Evolutionary conservation across 2,888 invertebrate genomes (phyloP).

Genomic region (Pimpla rufipes): DNA sequence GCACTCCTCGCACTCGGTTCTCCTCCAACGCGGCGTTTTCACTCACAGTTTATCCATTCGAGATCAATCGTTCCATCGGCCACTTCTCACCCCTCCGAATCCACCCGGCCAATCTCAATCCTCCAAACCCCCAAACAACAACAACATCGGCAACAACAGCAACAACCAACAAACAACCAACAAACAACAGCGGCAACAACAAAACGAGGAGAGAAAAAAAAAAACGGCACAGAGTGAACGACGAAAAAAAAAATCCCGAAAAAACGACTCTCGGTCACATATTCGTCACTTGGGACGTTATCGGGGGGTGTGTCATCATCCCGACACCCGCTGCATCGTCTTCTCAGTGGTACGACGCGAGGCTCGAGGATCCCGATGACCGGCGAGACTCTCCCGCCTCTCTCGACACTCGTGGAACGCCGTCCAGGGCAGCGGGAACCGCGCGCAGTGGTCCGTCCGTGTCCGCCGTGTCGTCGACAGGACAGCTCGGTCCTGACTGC

Average conservation of each 20-base stretch:
- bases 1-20: slow-evolving; percentile 50
- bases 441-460: slow-evolving; percentile 6
- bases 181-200: no score
- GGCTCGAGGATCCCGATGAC: not conserved
- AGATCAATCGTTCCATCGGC: slow-evolving; percentile 21
- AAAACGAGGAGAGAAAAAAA: no score
- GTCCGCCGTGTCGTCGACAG: slow-evolving; percentile 71
- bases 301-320: no score
- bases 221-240: slow-evolving; percentile 37
- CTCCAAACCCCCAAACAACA: no score
- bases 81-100: slow-evolving; percentile 14
- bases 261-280: slow-evolving; percentile 27
- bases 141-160: no score
- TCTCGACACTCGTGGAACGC: slow-evolving; percentile 26
- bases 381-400: slow-evolving; percentile 6
- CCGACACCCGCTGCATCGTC: no score
- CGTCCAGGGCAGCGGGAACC: slow-evolving; percentile 36
- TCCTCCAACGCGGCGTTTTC: slow-evolving; percentile 5
- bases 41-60: slow-evolving; percentile 47
- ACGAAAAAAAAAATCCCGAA: not conserved
- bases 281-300: slow-evolving; percentile 53
- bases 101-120: not conserved
- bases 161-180: no score
- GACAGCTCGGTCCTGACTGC: slow-evolving; percentile 80
- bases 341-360: no score